Conservation (phyloP, 2,888 invertebrate genomes). For the Criorhina ranunculi region DNA sequence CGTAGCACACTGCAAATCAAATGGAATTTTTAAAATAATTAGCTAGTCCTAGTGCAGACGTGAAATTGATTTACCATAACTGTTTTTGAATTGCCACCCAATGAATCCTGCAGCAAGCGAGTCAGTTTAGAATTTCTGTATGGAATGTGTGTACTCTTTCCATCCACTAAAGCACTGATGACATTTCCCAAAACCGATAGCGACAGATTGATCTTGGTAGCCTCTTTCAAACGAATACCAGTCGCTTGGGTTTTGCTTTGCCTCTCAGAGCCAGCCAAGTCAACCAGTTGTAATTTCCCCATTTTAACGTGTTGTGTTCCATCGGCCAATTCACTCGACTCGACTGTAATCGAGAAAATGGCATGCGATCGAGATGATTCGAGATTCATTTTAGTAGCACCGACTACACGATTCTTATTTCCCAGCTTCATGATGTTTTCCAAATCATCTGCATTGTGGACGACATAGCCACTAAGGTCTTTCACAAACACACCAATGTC, state of each 20-base stretch:
- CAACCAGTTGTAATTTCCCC: slow-evolving; percentile 98
- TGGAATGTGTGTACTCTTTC: slow-evolving; percentile 98
- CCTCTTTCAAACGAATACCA: slow-evolving; percentile 96
- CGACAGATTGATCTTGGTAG: slow-evolving; percentile 98
- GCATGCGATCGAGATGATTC: slow-evolving; percentile 99
- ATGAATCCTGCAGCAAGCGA: slow-evolving; percentile 96
- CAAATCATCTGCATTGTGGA: slow-evolving; percentile 97
- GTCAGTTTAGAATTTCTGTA: slow-evolving; percentile 99
- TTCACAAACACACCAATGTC: slow-evolving; percentile 99
- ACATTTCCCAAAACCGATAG: slow-evolving; percentile 99
- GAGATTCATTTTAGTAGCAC: slow-evolving; percentile 98
- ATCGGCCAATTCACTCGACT: slow-evolving; percentile 93
- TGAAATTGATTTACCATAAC: slow-evolving; percentile 89
- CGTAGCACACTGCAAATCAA: slow-evolving; percentile 92
- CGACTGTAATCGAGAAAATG: slow-evolving; percentile 98
- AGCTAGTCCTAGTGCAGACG: slow-evolving; percentile 17
- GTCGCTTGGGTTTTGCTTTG: slow-evolving; percentile 98
- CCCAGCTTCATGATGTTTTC: slow-evolving; percentile 98
- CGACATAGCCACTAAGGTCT: slow-evolving; percentile 98
- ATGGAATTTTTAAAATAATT: not conserved
- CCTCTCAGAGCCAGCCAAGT: slow-evolving; percentile 98
- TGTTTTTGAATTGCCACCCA: slow-evolving; percentile 98
- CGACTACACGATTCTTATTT: slow-evolving; percentile 96
- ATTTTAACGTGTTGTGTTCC: slow-evolving; percentile 95
- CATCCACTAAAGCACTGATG: slow-evolving; percentile 98